phyloP scores from a whole-genome alignment of 2,888 invertebrate species.

The Cantharis nigra region DNA sequence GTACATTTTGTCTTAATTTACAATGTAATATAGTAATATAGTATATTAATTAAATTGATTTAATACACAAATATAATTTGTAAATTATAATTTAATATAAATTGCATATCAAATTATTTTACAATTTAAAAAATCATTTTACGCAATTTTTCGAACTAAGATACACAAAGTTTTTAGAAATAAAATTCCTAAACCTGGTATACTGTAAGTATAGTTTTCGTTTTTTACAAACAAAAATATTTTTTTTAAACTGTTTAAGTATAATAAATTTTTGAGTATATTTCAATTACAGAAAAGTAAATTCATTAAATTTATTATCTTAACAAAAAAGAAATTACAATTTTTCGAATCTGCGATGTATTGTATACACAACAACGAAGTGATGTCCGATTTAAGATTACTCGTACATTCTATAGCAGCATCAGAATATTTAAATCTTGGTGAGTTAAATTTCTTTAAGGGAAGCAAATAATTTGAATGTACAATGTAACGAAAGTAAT shows the following conservation, averaged over 20 bases:
- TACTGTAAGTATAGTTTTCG: too few species aligned
- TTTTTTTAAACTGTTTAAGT: too few species aligned
- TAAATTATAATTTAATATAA: not conserved
- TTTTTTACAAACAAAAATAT: too few species aligned
- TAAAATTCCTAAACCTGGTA: too few species aligned
- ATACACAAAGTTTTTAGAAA: too few species aligned
- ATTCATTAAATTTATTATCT: not conserved
- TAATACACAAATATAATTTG: not conserved
- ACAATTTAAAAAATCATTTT: too few species aligned
- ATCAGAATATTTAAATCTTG: not conserved
- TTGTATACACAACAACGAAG: not conserved
- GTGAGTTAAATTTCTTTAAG: not conserved
- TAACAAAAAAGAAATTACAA: not conserved
- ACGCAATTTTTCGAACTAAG: too few species aligned
- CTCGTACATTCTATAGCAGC: not conserved
- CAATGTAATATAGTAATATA: not conserved
- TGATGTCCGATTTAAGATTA: not conserved
- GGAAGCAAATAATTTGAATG: not conserved
- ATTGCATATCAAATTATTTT: too few species aligned
- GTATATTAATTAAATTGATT: not conserved
- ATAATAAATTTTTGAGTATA: too few species aligned
- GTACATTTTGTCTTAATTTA: not conserved
- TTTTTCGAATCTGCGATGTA: not conserved
- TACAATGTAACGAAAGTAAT: not conserved
- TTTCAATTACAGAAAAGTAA: too few species aligned